These are phyloP conservation scores for Phylloscopus collybita DNA, from an alignment of 2,797 vertebrate species.

Conservation along the genomic window DNA sequence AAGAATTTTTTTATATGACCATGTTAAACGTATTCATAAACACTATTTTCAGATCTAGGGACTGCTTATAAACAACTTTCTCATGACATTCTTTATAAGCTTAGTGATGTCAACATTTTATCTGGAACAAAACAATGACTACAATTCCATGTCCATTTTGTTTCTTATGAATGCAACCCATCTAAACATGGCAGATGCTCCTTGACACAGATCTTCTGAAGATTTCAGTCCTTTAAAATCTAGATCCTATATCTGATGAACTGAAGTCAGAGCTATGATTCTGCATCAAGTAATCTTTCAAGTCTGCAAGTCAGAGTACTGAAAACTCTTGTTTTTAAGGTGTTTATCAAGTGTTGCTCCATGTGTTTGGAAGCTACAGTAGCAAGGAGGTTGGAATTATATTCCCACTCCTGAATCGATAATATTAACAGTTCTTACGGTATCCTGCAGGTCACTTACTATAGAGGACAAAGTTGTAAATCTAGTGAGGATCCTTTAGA, in stretches of 20 bases:
- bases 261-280: neutral
- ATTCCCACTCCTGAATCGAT: neutral
- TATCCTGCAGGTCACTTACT: slow-evolving; percentile 5
- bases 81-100: neutral
- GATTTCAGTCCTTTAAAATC: neutral
- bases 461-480: slow-evolving; percentile 51
- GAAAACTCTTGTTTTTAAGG: neutral
- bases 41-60: neutral
- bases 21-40: neutral
- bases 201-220: neutral
- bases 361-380: neutral
- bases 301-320: neutral
- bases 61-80: neutral
- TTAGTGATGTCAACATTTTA: neutral
- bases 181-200: neutral
- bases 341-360: neutral
- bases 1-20: neutral
- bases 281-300: neutral
- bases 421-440: neutral
- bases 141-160: neutral
- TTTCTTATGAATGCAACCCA: neutral
- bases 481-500: slow-evolving; percentile 2
- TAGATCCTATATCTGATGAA: neutral
- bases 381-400: neutral
- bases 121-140: neutral